Percentiles rank a stretch among this genome's conserved stretches.
phyloP scores from a whole-genome alignment of 2,888 invertebrate species.

The Agapostemon virescens region DNA sequence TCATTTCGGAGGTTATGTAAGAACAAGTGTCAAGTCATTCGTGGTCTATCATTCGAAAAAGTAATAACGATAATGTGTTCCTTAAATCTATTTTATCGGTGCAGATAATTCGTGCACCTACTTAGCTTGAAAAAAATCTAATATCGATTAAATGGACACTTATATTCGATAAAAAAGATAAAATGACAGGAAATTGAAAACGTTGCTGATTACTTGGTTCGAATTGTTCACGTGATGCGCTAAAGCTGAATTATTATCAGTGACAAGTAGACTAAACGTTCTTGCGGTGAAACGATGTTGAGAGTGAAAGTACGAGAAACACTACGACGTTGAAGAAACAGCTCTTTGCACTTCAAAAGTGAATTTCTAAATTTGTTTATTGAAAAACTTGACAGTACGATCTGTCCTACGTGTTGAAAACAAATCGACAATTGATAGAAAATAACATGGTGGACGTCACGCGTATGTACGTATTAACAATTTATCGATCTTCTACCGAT shows the following conservation, averaged over 20 bases:
- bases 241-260: not conserved
- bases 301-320: not conserved
- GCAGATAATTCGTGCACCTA: not conserved
- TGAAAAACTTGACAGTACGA: not conserved
- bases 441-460: slow-evolving; percentile 23
- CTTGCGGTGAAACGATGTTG: not conserved
- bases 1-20: not conserved
- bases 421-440: slow-evolving; percentile 16
- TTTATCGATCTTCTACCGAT: slow-evolving; percentile 8
- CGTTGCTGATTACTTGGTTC: slow-evolving; percentile 7
- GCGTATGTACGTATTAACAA: slow-evolving; percentile 38
- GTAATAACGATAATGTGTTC: not conserved
- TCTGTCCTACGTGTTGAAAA: not conserved
- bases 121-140: not conserved
- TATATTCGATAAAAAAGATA: not conserved
- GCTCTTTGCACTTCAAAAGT: not conserved
- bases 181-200: not conserved
- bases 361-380: not conserved
- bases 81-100: not conserved
- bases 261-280: not conserved
- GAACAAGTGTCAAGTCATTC: not conserved
- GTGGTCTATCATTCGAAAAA: not conserved
- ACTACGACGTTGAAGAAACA: not conserved
- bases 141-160: not conserved
- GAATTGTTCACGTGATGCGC: slow-evolving; percentile 36